Evolutionary conservation across 2,113 vertebrate species (phyloP), one percentile per base, ranked within the genome.

Genomic region (Paralichthys olivaceus): DNA sequence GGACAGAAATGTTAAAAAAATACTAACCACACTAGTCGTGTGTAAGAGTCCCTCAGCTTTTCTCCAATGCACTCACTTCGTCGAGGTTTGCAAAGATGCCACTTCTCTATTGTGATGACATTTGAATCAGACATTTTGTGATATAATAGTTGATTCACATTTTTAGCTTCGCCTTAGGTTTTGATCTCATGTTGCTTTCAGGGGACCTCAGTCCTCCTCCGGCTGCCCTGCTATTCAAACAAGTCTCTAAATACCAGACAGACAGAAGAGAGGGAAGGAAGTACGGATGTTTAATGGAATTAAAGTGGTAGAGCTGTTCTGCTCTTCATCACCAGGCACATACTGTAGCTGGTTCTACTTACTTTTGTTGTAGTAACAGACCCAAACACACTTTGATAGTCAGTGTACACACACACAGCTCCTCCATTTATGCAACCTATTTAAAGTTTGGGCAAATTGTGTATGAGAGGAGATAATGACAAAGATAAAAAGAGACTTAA

Each of bases 301-400:
- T 25, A 63, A 62, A 71, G 83, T 20, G 66, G 9, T 77, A 45
- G 54, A 45, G 57, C 73, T 59, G 84, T 47, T 81, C 85, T 91
- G 87, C 47, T 89, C 78, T 80, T 63, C 60, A 26, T 91, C 90
- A 86, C 23, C 56, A 0, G 69, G 2, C 64, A 43, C 62, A 76
- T 25, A 14, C 58, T 74, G 61, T n/a, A 15, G 43, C 66, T 58
- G 53, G 60, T 54, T 55, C 61, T 15, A 29, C 65, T 34, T 11
- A 25, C 49, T 40, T 79, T 26, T 79, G 64, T 73, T 81, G 32
- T 76, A 55, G 77, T 72, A 45, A 81, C 73, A 13, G 60, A 62
- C 20, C 13, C 57, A 80, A 72, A 84, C 82, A 84, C 69, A 62
- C 19, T 22, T 32, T 5, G 13, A 61, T 63, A 64, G 28, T 47